Base-by-base conservation (phyloP, 2,797 vertebrate species). In the Rhynchotus rufescens region DNA sequence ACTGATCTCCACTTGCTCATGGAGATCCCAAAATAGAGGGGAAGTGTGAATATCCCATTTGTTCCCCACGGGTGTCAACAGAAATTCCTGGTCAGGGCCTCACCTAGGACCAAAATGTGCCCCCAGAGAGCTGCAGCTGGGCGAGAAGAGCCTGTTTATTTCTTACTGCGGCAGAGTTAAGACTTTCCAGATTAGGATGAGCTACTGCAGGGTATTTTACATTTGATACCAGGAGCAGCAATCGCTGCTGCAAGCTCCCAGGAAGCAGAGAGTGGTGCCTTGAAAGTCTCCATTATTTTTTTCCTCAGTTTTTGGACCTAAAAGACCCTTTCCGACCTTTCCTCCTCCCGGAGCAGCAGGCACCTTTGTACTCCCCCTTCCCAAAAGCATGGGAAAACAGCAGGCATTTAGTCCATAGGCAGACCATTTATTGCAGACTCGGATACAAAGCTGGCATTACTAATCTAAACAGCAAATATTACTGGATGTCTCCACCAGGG, bases 21-120 rank as follows among this genome's bases (percentile, higher is more conserved):
- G 90, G 64, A 86, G 85, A 94, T 82, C 74, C n/a, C 3, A 95
- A 96, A 96, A 95, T 92, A 96, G 93, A 95, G 75, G 49, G 64
- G 85, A 89, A 88, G 83, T 71, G 89, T 82, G 94, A 96, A 92
- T 83, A 93, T 76, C 77, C 80, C 87, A 81, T 93, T 95, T 94
- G 90, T 89, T 93, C 81, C 85, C 57, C 57, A 89, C 68, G 5
- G 3, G 65, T 90, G 86, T 78, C 94, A 93, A 93, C 44, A 93
- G 59, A 88, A 92, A 93, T 69, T 80, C 90, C 66, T 14, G 40
- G 38, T 2, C 25, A 71, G 62, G 88, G 76, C 86, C 84, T 79
- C 49, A 42, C 51, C 88, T 86, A 40, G 79, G 80, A 85, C 30
- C 62, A 78, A 60, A 88, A 78, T 40, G 26, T 22, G 72, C 13